Evolutionary conservation across 1,140 invertebrate genomes (phyloP).

Genomic region (Melanaphis sacchari): DNA sequence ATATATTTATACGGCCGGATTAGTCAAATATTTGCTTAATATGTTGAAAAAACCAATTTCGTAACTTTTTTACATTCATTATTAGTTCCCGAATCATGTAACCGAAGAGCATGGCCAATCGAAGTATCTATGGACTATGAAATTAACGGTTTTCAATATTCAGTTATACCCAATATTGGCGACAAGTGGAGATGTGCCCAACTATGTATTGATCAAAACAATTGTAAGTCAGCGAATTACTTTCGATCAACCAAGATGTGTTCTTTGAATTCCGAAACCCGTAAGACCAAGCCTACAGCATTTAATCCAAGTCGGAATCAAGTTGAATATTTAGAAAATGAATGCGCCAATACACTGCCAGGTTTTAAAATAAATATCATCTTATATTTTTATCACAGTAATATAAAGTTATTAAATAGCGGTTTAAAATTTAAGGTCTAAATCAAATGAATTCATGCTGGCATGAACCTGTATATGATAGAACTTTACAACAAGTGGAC

Average conservation of each 20-base stretch:
- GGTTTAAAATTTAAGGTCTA: not conserved
- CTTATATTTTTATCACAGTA: not conserved
- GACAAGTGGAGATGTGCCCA: conserved; percentile 64
- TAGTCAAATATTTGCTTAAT: not conserved
- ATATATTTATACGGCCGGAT: not conserved
- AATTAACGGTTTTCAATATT: conserved; percentile 64
- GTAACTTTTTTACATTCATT: not conserved
- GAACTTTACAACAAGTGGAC: conserved; percentile 60
- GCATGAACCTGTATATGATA: conserved; percentile 60
- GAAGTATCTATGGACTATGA: conserved; percentile 65
- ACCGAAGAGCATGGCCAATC: conserved; percentile 64
- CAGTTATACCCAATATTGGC: conserved; percentile 62
- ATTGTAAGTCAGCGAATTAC: conserved; percentile 64
- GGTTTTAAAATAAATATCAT: not conserved
- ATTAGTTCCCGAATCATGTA: conserved; percentile 61
- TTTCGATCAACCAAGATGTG: conserved; percentile 62
- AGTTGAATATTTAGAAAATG: conserved; percentile 67
- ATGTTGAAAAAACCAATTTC: not conserved
- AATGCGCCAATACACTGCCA: conserved; percentile 62
- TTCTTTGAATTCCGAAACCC: conserved; percentile 66
- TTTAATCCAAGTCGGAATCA: conserved; percentile 63
- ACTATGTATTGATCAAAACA: conserved; percentile 63
- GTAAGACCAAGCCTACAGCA: conserved; percentile 66
- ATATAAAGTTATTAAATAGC: not conserved
- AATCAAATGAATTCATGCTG: conserved; percentile 59